These are phyloP conservation scores for Cotesia typhae DNA, from an alignment of 1,140 invertebrate species.

Conservation along the genomic window DNA sequence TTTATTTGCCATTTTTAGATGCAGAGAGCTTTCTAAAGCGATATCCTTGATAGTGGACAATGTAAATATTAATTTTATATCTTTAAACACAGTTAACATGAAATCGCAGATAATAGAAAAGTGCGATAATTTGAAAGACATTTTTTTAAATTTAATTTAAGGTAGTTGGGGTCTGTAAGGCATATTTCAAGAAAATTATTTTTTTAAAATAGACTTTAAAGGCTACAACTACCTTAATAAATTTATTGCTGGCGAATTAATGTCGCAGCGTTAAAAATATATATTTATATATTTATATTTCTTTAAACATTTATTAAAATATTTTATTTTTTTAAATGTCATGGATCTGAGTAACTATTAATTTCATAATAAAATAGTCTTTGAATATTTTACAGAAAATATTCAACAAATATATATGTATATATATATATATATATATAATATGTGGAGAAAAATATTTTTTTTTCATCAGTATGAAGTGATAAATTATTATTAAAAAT, in stretches of 20 bases:
- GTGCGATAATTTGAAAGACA: constrained; percentile 36
- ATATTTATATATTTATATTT: not conserved
- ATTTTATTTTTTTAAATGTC: constrained; percentile 11
- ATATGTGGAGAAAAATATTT: no score
- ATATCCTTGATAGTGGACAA: constrained; percentile 9
- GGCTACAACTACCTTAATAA: not conserved
- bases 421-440: no score
- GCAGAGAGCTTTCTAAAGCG: constrained; percentile 9
- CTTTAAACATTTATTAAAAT: not conserved
- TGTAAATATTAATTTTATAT: constrained; percentile 24
- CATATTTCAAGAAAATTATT: no score
- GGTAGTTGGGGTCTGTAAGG: constrained; percentile 16
- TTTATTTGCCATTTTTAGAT: constrained; percentile 5
- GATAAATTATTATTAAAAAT: constrained; percentile 8
- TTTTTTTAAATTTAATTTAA: constrained; percentile 1
- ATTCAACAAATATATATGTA: no score
- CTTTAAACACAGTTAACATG: constrained; percentile 19
- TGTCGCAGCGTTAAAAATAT: constrained; percentile 7
- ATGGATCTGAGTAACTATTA: no score
- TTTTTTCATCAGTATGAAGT: no score
- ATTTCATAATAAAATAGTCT: not conserved
- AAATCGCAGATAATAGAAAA: constrained; percentile 23
- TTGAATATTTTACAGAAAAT: no score
- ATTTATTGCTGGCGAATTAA: constrained; percentile 30
- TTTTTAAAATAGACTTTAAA: no score